A percentile compares a stretch with the other conserved stretches of the same genome.
These are phyloP conservation scores for Ichneumon xanthorius DNA, from an alignment of 2,888 invertebrate genomes.

Conservation along the genomic window DNA sequence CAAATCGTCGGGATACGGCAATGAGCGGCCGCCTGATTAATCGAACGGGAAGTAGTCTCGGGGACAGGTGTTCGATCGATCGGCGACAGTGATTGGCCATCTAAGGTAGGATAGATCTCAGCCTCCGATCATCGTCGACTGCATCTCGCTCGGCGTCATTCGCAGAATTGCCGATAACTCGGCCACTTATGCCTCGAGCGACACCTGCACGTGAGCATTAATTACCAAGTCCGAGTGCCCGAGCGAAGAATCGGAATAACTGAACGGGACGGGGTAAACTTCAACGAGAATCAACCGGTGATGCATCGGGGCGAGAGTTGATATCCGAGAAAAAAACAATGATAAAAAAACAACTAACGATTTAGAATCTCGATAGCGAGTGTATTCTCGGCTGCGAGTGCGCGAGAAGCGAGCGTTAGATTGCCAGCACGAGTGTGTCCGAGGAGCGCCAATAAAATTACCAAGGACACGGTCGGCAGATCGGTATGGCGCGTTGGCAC, in stretches of 20 bases:
- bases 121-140: not conserved
- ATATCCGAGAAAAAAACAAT: conserved; percentile 17
- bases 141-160: not conserved
- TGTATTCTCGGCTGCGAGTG: conserved; percentile 17
- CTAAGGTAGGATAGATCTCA: not conserved
- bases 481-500: conserved; percentile 37
- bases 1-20: conserved; percentile 17
- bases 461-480: conserved; percentile 52
- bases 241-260: conserved; percentile 29
- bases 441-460: conserved; percentile 55
- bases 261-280: conserved; percentile 14
- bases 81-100: not conserved
- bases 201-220: conserved; percentile 28
- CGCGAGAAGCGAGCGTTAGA: conserved; percentile 26
- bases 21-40: conserved; percentile 12
- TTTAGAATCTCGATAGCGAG: conserved; percentile 49
- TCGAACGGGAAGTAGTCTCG: conserved; percentile 30
- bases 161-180: not conserved
- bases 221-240: conserved; percentile 9
- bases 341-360: conserved; percentile 30
- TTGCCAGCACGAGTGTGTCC: conserved; percentile 30
- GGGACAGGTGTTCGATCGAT: not conserved
- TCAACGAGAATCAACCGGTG: conserved; percentile 19
- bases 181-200: not conserved
- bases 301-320: conserved; percentile 25